A percentile compares a stretch with the other conserved stretches of the same genome.
Conservation (phyloP, 2,797 vertebrate species). For the Spinus pinus region DNA sequence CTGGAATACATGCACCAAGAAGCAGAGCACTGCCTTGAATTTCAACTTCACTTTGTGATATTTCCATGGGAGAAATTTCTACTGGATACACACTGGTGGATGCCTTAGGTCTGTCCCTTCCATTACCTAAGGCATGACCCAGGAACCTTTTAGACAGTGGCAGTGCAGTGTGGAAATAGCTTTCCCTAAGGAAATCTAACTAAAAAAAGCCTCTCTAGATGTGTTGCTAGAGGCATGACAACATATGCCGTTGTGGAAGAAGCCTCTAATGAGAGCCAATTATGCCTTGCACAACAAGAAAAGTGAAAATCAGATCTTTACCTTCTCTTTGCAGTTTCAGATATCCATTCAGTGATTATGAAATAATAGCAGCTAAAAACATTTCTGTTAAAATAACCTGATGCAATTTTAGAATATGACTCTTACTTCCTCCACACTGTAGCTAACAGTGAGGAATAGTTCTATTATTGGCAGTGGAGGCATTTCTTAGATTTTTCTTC, state of each 20-base stretch:
- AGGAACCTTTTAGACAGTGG: not conserved
- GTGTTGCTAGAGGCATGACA: not conserved
- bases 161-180: not conserved
- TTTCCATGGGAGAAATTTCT: not conserved
- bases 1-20: not conserved
- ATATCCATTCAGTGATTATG: not conserved
- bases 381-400: not conserved
- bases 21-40: not conserved
- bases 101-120: not conserved
- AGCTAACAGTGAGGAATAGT: not conserved
- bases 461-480: not conserved
- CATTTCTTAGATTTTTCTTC: not conserved
- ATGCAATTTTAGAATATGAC: not conserved
- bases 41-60: not conserved
- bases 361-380: not conserved
- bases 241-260: not conserved
- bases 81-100: not conserved
- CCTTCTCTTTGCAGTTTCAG: not conserved
- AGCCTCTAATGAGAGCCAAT: not conserved
- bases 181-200: not conserved
- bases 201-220: not conserved
- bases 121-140: not conserved
- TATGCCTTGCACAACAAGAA: not conserved
- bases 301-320: not conserved
- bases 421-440: not conserved